Evolutionary conservation across 2,113 vertebrate species (phyloP).

Genomic region (Cepphus grylle): DNA sequence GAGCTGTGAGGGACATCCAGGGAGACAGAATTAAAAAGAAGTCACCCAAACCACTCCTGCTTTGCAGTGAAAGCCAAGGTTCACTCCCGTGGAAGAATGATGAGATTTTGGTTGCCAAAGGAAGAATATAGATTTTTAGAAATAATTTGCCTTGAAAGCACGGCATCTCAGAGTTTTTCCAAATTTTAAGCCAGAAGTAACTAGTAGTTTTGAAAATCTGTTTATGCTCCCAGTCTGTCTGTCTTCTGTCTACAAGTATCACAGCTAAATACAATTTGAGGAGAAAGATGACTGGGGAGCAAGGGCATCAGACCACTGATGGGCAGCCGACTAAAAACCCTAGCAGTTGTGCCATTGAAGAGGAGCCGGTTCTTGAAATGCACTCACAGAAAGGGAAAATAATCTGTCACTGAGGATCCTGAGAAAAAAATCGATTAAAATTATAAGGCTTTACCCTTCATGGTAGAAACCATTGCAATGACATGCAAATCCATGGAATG

Average conservation of each 20-base stretch:
- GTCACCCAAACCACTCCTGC: background rate
- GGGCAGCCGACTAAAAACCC: background rate
- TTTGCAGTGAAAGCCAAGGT: background rate
- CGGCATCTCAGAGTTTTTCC: background rate
- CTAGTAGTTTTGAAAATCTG: background rate
- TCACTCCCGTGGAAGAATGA: background rate
- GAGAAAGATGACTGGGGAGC: background rate
- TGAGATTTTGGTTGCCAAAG: background rate
- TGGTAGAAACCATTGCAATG: background rate
- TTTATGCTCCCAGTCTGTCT: background rate
- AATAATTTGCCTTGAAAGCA: background rate
- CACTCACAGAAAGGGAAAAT: background rate
- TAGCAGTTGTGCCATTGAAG: background rate
- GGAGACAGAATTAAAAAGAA: background rate
- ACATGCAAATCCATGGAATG: background rate
- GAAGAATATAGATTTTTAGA: background rate
- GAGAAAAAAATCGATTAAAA: background rate
- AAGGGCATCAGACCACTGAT: background rate
- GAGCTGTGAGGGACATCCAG: background rate
- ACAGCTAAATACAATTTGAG: background rate
- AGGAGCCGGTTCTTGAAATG: background rate
- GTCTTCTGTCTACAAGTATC: background rate
- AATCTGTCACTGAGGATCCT: background rate
- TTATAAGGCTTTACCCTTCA: background rate
- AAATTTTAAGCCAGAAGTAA: background rate